Percentiles rank a stretch among this genome's conserved stretches.
Conservation (phyloP, 2,888 invertebrate species). For the Lobophora halterata region DNA sequence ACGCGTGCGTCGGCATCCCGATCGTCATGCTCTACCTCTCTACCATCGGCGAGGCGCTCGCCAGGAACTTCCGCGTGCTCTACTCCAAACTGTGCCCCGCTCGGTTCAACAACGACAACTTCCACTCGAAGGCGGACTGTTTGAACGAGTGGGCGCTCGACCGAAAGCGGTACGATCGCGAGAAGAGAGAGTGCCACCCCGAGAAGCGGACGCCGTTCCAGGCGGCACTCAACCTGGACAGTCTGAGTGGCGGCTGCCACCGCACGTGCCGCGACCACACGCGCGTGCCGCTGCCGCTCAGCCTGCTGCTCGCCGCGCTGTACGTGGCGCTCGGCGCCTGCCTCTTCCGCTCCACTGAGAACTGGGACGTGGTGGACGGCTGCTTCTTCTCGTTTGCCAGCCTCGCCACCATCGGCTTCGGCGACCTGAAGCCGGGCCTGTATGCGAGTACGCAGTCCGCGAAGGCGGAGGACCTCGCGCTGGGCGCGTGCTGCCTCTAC, state of each 20-base stretch:
- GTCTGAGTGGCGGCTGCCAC: conserved; percentile 58
- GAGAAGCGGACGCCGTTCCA: conserved; percentile 64
- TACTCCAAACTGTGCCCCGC: conserved; percentile 80
- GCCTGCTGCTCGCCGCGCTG: conserved; percentile 90
- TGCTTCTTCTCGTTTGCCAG: conserved; percentile 90
- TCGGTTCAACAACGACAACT: conserved; percentile 41
- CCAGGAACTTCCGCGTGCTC: conserved; percentile 87
- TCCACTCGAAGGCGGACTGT: conserved; percentile 51
- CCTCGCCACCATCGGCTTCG: conserved; percentile 91
- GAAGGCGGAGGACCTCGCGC: conserved; percentile 82
- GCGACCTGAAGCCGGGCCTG: conserved; percentile 86
- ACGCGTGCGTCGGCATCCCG: conserved; percentile 93
- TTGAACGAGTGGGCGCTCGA: conserved; percentile 39
- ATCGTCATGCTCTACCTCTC: conserved; percentile 93
- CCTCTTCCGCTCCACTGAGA: conserved; percentile 94
- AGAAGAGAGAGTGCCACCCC: conserved; percentile 41
- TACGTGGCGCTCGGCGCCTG: conserved; percentile 95
- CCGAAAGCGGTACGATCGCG: conserved; percentile 43
- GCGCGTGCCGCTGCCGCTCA: conserved; percentile 93
- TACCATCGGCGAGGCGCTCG: conserved; percentile 91
- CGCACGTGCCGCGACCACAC: conserved; percentile 81
- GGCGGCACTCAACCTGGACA: conserved; percentile 67
- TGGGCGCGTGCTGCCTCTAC: conserved; percentile 89
- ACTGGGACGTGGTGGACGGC: conserved; percentile 95
- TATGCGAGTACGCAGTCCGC: conserved; percentile 73